Base-by-base conservation (phyloP, 2,888 invertebrate genomes). In the Synanthedon tipuliformis region DNA sequence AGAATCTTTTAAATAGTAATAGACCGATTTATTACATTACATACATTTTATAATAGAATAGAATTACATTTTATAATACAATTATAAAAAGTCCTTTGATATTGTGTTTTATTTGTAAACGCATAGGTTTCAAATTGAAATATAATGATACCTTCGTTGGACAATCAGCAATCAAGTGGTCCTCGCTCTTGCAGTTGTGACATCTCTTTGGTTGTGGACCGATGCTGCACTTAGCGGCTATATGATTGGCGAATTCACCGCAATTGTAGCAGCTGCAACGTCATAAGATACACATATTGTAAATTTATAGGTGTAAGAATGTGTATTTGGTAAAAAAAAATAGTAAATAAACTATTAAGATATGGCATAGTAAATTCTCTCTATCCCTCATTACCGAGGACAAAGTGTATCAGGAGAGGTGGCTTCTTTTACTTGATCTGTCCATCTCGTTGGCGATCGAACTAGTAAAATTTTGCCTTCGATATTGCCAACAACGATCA, bases 131-230 rank as follows among this genome's bases (percentile, higher is more conserved):
- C 5, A 48, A 52, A 50, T 55, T 41, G 12, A 51, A 41, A 40
- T 57, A 50, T 50, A 48, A n/a, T n/a, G 52, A 45, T 69, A 88
- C 87, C 81, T 90, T 89, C 23, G 89, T 81, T 16, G 96, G 95
- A 78, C 97, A 97, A 72, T 96, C 95, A 34, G 95, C 96, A 57
- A 96, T 94, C 55, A 97, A 89, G 81, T 97, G 97, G 67, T 94
- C 94, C 65, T 93, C 93, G 63, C 94, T 92, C 76, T 95, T 95
- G 81, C 96, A 97, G 74, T 92, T 91, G 84, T 97, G 96, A 81
- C 97, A 97, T 68, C 94, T 90, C 86, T 96, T 96, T 65, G 96
- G 96, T 83, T 95, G 93, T 52, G 96, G 96, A 12, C 95, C 95
- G 73, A 94, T 88, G 59, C 92, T 91, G 80, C 97, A 97, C 76